Conservation (phyloP, 2,113 vertebrate genomes). For the Potamarius usumacintae region DNA sequence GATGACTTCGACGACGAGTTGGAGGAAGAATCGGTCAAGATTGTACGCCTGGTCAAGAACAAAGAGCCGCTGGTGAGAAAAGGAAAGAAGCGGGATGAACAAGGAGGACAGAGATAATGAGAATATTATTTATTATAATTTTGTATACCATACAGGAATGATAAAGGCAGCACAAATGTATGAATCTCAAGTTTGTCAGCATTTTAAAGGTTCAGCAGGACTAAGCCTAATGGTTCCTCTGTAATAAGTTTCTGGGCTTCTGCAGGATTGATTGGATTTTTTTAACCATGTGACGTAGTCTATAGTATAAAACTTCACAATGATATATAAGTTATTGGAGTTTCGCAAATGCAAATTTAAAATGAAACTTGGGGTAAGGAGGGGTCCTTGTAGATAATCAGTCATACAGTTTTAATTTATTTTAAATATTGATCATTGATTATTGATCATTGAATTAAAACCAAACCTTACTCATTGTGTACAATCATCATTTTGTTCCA, state of each 20-base stretch:
- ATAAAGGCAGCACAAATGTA: not conserved
- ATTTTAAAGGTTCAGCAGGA: not conserved
- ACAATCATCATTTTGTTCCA: not conserved
- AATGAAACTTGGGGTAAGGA: not conserved
- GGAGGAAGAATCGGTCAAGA: conserved; percentile 96
- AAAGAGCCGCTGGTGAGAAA: conserved; percentile 90
- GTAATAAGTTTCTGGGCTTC: not conserved
- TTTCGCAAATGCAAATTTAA: not conserved
- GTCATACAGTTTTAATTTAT: not conserved
- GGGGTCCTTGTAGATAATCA: not conserved
- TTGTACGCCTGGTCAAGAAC: conserved; percentile 94
- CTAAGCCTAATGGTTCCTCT: not conserved
- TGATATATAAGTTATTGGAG: not conserved
- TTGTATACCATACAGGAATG: not conserved
- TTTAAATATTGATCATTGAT: not conserved
- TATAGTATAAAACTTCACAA: not conserved
- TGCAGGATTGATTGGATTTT: not conserved
- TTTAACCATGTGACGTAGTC: not conserved
- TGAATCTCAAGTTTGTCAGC: not conserved
- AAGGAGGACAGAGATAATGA: not conserved
- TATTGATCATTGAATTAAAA: not conserved
- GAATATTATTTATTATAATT: not conserved
- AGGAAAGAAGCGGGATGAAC: not conserved
- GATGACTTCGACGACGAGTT: conserved; percentile 89
- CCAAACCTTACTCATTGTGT: not conserved